phyloP scores from a whole-genome alignment of 1,140 invertebrate genomes.

The Anthonomus grandis region DNA sequence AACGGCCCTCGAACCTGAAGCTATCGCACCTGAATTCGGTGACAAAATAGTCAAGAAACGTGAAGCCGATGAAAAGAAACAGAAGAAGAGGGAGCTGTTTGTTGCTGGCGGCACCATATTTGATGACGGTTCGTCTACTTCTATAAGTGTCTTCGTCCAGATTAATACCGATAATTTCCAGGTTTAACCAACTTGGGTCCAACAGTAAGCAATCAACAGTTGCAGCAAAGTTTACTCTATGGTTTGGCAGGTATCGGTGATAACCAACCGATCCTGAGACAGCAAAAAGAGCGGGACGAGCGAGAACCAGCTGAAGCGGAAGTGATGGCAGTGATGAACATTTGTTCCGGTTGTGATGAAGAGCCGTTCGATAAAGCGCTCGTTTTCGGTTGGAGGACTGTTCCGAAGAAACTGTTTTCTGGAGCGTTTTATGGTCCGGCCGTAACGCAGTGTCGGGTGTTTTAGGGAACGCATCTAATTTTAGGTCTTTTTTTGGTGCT shows the following conservation, averaged over 20 bases:
- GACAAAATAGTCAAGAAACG: conserved; percentile 52
- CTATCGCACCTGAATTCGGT: conserved; percentile 35
- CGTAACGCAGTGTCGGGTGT: conserved; percentile 63
- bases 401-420: conserved; percentile 69
- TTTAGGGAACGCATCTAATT: too few relatives aligned
- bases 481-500: too few relatives aligned
- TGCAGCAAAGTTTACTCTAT: conserved; percentile 53
- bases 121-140: conserved; percentile 57
- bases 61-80: conserved; percentile 47
- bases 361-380: conserved; percentile 77
- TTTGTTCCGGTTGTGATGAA: conserved; percentile 67
- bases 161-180: too few relatives aligned
- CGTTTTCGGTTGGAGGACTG: conserved; percentile 69
- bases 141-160: too few relatives aligned
- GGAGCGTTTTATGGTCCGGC: conserved; percentile 68
- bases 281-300: conserved; percentile 59
- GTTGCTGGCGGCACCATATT: conserved; percentile 62
- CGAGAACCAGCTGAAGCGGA: conserved; percentile 79
- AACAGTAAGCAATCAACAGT: conserved; percentile 33
- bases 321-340: conserved; percentile 70
- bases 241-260: conserved; percentile 66
- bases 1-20: conserved; percentile 33
- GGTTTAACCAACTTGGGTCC: too few relatives aligned
- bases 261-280: conserved; percentile 54
- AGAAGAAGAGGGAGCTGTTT: conserved; percentile 62